Conservation (phyloP, 1,140 invertebrate species). For the Drosophila paulistorum region DNA sequence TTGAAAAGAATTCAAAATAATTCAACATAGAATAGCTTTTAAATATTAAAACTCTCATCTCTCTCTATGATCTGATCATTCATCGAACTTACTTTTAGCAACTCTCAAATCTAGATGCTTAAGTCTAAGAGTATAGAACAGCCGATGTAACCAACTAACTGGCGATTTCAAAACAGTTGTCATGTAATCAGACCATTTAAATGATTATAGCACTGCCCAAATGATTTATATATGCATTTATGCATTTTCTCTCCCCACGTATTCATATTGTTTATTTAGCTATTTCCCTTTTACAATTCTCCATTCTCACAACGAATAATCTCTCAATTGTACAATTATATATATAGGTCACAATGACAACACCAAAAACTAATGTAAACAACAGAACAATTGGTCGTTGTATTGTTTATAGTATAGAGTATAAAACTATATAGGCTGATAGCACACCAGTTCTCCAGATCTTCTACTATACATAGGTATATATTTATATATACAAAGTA, state of each 20-base stretch:
- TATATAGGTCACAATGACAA: conserved; percentile 26
- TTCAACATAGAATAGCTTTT: no score
- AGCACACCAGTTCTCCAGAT: neutral
- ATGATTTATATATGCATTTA: neutral
- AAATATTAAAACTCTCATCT: no score
- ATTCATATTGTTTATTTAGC: neutral
- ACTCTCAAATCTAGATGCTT: no score
- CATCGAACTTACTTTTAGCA: no score
- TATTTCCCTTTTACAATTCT: neutral
- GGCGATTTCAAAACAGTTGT: neutral
- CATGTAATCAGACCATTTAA: conserved; percentile 4
- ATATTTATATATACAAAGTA: neutral
- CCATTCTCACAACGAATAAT: conserved; percentile 2
- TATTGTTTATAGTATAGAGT: neutral
- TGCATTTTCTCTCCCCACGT: neutral
- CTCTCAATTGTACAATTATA: conserved; percentile 15
- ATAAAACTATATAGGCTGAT: conserved; percentile 3
- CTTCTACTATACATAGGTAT: neutral
- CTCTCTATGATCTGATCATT: no score
- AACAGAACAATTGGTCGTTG: neutral
- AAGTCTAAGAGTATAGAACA: neutral
- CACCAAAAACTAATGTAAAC: conserved; percentile 5
- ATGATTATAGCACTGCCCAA: neutral
- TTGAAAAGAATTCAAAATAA: no score
- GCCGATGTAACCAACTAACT: neutral